phyloP scores from a whole-genome alignment of 2,888 invertebrate species.

The Pinctada fucata region DNA sequence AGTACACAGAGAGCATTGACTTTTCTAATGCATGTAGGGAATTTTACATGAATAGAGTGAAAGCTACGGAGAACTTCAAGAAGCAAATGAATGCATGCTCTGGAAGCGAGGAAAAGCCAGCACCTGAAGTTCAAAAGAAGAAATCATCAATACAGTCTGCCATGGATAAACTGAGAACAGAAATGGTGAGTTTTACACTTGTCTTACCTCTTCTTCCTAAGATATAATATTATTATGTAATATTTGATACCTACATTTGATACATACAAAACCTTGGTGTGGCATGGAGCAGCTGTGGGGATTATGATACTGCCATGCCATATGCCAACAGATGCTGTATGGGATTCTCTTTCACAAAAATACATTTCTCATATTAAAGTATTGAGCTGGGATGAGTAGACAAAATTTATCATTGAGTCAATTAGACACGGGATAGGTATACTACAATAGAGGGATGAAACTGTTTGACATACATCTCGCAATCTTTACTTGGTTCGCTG shows the following conservation, averaged over 20 bases:
- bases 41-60: slow-evolving; percentile 63
- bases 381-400: not conserved
- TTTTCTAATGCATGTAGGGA: slow-evolving; percentile 66
- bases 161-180: slow-evolving; percentile 58
- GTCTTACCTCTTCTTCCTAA: too few species aligned
- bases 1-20: slow-evolving; percentile 65
- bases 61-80: slow-evolving; percentile 60
- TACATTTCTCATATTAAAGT: too few species aligned
- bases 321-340: too few species aligned
- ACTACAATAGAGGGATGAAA: not conserved
- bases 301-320: too few species aligned
- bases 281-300: too few species aligned
- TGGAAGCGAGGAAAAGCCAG: slow-evolving; percentile 6
- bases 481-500: not conserved
- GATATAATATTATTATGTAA: too few species aligned
- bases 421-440: not conserved
- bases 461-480: not conserved
- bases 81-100: slow-evolving; percentile 41
- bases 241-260: too few species aligned
- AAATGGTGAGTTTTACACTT: slow-evolving; percentile 55
- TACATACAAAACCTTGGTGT: too few species aligned
- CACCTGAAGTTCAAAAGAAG: slow-evolving; percentile 13
- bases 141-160: slow-evolving; percentile 56
- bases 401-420: not conserved
- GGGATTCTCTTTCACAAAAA: too few species aligned